A percentile compares a stretch with the other conserved stretches of the same genome.
Conservation (phyloP, 2,113 vertebrate genomes). For the Sphyrna mokarran region DNA sequence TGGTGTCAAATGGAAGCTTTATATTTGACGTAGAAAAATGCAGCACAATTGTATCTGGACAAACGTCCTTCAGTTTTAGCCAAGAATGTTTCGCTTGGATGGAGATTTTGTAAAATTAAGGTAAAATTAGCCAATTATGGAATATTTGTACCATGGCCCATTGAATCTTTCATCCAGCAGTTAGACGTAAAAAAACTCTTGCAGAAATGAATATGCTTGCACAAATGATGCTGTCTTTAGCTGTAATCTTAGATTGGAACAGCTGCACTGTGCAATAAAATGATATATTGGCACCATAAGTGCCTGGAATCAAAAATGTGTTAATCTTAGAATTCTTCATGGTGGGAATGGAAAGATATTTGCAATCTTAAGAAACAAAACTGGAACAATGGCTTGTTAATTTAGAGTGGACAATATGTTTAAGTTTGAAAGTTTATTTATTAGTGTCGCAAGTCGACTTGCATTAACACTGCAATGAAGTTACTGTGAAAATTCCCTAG, state of each 20-base stretch:
- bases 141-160: neutral
- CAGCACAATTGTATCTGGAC: neutral
- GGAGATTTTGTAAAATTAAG: neutral
- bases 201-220: neutral
- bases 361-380: neutral
- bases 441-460: too few relatives aligned
- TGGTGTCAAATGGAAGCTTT: neutral
- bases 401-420: neutral
- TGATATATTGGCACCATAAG: constrained; percentile 9
- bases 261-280: neutral
- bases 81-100: neutral
- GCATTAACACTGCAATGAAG: too few relatives aligned
- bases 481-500: too few relatives aligned
- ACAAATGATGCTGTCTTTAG: neutral
- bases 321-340: neutral
- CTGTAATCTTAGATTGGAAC: too few relatives aligned
- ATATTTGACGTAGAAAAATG: neutral
- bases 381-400: neutral
- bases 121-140: neutral
- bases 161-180: neutral
- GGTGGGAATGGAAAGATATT: neutral
- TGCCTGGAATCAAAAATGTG: neutral
- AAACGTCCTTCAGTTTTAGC: neutral
- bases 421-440: too few relatives aligned
- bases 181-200: neutral